phyloP scores from a whole-genome alignment of 2,113 vertebrate genomes.

The Heterotis niloticus region DNA sequence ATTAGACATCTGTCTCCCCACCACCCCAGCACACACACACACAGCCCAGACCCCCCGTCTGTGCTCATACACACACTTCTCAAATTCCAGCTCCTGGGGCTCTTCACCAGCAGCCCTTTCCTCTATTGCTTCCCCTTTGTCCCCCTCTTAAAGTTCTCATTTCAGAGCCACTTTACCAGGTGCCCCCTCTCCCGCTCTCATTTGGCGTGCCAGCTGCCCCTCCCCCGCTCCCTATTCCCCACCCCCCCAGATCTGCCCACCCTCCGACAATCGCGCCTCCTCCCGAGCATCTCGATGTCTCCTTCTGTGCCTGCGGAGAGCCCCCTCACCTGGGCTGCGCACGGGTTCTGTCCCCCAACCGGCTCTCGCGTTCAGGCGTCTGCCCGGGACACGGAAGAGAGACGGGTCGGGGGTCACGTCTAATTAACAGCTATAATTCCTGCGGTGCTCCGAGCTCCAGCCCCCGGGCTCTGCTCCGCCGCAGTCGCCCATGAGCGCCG shows the following conservation, averaged over 20 bases:
- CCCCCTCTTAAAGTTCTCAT: background rate
- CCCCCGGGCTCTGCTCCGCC: background rate
- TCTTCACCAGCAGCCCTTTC: background rate
- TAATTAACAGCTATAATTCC: conserved; percentile 37
- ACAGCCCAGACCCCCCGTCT: background rate
- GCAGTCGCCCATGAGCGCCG: background rate
- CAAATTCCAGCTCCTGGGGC: background rate
- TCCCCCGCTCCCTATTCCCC: conserved; percentile 3
- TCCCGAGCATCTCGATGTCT: conserved; percentile 27
- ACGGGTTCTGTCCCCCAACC: conserved; percentile 52
- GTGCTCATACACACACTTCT: background rate
- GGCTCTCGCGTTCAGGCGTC: conserved; percentile 29
- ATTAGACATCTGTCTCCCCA: conserved; percentile 4
- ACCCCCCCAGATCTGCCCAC: conserved; percentile 1
- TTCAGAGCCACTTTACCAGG: background rate
- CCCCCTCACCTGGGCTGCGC: conserved; percentile 41
- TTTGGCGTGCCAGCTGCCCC: background rate
- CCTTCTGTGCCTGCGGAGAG: conserved; percentile 10
- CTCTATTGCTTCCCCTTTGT: background rate
- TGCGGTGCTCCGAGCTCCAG: conserved; percentile 28
- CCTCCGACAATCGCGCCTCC: background rate
- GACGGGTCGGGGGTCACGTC: conserved; percentile 28
- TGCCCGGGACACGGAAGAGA: conserved; percentile 3
- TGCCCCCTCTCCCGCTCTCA: background rate
- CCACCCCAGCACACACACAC: background rate